A percentile compares a stretch with the other conserved stretches of the same genome.
Conservation (phyloP, 2,888 invertebrate genomes). For the Ctenicera cuprea region DNA sequence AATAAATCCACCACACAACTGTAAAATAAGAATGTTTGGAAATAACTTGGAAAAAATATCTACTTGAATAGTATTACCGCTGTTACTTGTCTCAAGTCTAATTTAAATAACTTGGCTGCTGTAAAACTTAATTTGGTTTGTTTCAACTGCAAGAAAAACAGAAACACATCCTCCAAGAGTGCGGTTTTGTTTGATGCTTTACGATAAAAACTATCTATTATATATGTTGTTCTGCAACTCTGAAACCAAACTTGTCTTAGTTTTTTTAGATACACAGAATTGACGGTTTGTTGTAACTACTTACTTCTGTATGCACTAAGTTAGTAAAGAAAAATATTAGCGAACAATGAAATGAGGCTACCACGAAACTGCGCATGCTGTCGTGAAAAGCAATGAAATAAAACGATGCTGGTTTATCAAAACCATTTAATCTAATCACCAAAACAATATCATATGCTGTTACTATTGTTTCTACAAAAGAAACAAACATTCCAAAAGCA, state of each 20-base stretch:
- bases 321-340: background rate
- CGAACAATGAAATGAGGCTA: background rate
- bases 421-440: background rate
- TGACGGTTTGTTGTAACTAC: no score
- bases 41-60: background rate
- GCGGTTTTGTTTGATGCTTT: background rate
- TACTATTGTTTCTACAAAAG: background rate
- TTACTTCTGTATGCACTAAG: background rate
- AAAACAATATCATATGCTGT: background rate
- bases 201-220: background rate
- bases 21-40: background rate
- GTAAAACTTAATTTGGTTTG: slow-evolving; percentile 1
- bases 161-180: background rate
- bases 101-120: slow-evolving; percentile 1
- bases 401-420: background rate
- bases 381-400: background rate
- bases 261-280: background rate
- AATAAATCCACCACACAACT: background rate
- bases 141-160: background rate
- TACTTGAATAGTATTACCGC: background rate
- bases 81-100: background rate
- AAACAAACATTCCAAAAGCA: background rate
- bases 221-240: background rate
- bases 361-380: background rate
- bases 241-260: background rate